These are phyloP conservation scores for Dicrostonyx torquatus DNA, from an alignment of 2,797 vertebrate genomes.

Conservation along the genomic window DNA sequence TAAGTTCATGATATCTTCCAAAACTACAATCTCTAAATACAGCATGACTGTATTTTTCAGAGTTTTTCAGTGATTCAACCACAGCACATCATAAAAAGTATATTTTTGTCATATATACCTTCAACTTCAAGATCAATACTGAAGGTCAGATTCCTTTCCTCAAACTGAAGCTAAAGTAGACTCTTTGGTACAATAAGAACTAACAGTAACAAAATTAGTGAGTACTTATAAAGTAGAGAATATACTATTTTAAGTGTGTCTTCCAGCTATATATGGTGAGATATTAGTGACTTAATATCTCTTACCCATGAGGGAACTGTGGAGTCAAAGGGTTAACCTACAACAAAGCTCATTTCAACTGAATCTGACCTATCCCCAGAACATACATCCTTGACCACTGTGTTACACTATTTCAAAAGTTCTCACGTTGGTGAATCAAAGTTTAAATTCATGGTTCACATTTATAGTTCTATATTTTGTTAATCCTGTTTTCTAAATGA, in stretches of 20 bases:
- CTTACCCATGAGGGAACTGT: background rate
- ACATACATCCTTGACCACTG: fast-evolving
- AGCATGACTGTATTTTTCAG: background rate
- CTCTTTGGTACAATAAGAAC: background rate
- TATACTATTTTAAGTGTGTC: background rate
- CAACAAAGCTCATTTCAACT: background rate
- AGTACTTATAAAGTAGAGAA: background rate
- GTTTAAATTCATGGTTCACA: background rate
- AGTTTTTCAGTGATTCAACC: background rate
- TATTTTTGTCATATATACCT: background rate
- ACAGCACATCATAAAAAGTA: background rate
- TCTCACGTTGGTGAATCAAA: background rate
- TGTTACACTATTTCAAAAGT: background rate
- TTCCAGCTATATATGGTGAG: background rate
- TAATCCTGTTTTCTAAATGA: background rate
- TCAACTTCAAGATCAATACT: background rate
- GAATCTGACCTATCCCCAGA: background rate
- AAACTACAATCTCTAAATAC: background rate
- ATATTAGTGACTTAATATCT: background rate
- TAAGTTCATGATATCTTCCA: background rate
- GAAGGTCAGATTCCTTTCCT: background rate
- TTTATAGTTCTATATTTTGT: background rate
- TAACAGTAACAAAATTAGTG: background rate
- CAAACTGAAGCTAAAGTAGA: background rate
- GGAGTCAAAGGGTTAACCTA: background rate